These are phyloP conservation scores for Capitella teleta DNA, from an alignment of 1,140 invertebrate genomes.

Conservation along the genomic window DNA sequence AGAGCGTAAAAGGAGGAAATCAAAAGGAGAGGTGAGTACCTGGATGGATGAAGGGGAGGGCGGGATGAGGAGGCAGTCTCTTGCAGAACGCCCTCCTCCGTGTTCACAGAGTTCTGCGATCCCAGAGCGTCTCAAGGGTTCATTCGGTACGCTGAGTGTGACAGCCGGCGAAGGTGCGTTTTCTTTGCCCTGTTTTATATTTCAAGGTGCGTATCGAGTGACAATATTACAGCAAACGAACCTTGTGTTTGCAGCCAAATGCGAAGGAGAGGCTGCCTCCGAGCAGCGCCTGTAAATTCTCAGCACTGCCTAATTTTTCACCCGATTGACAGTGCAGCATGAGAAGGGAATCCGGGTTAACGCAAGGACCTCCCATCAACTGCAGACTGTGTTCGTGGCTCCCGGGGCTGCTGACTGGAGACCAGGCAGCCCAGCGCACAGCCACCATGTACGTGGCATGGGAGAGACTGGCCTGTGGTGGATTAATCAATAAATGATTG, in stretches of 20 bases:
- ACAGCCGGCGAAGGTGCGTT: too few species aligned
- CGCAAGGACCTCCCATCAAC: constrained; percentile 24
- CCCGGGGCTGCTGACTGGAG: constrained; percentile 25
- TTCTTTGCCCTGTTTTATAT: too few species aligned
- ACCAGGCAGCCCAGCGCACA: constrained; percentile 35
- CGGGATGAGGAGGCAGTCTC: background rate
- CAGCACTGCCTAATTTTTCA: constrained; percentile 12
- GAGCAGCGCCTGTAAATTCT: background rate
- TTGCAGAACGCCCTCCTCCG: too few species aligned
- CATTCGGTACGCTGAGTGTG: too few species aligned
- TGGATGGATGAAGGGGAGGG: background rate
- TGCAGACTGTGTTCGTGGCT: constrained; percentile 14
- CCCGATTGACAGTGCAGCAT: constrained; percentile 29
- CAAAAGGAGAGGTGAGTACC: too few species aligned
- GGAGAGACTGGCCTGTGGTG: constrained; percentile 13
- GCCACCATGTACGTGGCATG: constrained; percentile 23
- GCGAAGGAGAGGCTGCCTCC: constrained; percentile 25
- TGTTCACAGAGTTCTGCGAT: too few species aligned
- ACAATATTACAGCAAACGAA: too few species aligned
- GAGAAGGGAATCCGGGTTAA: constrained; percentile 30
- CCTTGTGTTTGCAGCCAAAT: constrained; percentile 11
- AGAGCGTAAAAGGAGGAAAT: too few species aligned
- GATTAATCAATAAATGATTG: too few species aligned
- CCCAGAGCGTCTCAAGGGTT: too few species aligned
- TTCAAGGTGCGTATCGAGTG: too few species aligned